Base-by-base conservation (phyloP, 2,113 vertebrate genomes). In the Turdus rufiventris region DNA sequence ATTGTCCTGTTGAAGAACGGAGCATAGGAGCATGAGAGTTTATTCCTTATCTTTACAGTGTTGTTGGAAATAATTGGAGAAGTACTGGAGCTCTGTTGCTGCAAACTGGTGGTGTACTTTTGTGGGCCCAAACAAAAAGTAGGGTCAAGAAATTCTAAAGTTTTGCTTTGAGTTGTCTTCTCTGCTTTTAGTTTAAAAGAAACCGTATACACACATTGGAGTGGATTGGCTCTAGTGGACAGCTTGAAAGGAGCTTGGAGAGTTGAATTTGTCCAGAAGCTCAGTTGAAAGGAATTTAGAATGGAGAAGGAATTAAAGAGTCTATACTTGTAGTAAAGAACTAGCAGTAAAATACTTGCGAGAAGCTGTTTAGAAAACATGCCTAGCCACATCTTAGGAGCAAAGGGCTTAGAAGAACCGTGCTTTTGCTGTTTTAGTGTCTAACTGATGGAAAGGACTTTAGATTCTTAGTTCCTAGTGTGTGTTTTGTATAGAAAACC, bases 151-250 rank as follows among this genome's bases (percentile, higher is more conserved):
- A 85, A 47, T 58, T 36, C 13, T 36, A 38, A 71, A 34, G 14
- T 40, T 31, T 19, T 61, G 47, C 66, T 71, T 79, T 34, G 24
- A 29, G 20, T 38, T 31, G 25, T 50, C 28, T 57, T 50, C 9
- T 57, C 21, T 74, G 66, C 25, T 47, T 79, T 75, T 6, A 2
- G 20, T 75, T 62, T 56, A 38, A 67, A 60, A 63, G 48, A 45
- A 82, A 31, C 3, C 1, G 0, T 6, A 0, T 3, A 2, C 7
- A 14, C 10, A 4, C 9, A 5, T 2, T 67, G 61, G 61, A 54
- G 43, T 3, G 2, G n/a, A 20, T 16, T 72, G 42, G 54, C 45
- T 67, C 18, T 57, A 75, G 47, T 17, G 54, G 50, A 48, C 14
- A 23, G 21, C 24, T 60, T 58, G 42, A 40, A 62, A 54, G 34